Evolutionary conservation across 2,113 vertebrate species (phyloP).

Genomic region (Apaloderma vittatum): DNA sequence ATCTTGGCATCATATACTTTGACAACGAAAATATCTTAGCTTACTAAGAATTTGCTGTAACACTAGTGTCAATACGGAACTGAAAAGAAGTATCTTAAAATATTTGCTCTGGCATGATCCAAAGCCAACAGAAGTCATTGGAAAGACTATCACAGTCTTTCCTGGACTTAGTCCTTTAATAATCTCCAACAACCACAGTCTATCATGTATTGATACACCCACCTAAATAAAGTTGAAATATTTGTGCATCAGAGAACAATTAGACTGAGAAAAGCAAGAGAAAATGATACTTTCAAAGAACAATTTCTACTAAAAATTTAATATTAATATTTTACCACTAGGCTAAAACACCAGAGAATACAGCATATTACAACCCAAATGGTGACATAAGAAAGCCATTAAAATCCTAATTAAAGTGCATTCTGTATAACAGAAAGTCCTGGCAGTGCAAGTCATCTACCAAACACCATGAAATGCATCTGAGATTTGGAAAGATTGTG

Average conservation of each 20-base stretch:
- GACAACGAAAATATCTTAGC: background rate
- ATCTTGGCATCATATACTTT: background rate
- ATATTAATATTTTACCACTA: conserved; percentile 43
- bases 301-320: conserved; percentile 33
- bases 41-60: background rate
- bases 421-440: conserved; percentile 41
- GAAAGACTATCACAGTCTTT: background rate
- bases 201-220: background rate
- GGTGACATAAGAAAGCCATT: conserved; percentile 49
- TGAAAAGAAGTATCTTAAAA: background rate
- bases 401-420: conserved; percentile 63
- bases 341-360: conserved; percentile 7
- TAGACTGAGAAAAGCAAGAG: background rate
- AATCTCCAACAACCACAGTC: background rate
- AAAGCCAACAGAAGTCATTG: background rate
- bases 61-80: background rate
- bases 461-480: conserved; percentile 15
- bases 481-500: conserved; percentile 1
- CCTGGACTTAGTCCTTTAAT: background rate
- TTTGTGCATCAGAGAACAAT: background rate
- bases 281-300: conserved; percentile 9
- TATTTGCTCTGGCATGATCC: background rate
- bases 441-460: conserved; percentile 13
- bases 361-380: conserved; percentile 27
- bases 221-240: background rate